A percentile compares a stretch with the other conserved stretches of the same genome.
Evolutionary conservation across 2,113 vertebrate species (phyloP).

Genomic region (Eubucco bourcierii): DNA sequence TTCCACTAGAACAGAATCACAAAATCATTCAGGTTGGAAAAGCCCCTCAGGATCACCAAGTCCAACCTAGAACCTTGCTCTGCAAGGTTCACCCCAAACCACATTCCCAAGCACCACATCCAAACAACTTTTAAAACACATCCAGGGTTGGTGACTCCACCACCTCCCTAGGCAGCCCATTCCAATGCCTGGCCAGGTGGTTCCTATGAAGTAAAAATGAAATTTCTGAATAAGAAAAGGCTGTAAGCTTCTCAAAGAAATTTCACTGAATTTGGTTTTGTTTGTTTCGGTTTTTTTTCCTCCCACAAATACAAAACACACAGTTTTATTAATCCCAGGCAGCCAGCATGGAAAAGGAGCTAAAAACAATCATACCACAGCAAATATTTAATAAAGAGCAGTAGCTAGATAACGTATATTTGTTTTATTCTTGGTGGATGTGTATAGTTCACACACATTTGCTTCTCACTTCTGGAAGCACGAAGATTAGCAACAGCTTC

Average conservation of each 20-base stretch:
- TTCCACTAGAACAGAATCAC: no score
- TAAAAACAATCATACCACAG: constrained; percentile 4
- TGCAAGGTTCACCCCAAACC: no score
- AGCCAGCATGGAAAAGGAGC: constrained; percentile 8
- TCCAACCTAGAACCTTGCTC: no score
- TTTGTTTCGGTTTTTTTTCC: not conserved
- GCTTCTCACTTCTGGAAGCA: not conserved
- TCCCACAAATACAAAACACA: not conserved
- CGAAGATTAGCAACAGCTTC: not conserved
- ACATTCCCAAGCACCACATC: no score
- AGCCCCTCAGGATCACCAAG: no score
- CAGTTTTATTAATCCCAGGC: not conserved
- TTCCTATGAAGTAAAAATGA: not conserved
- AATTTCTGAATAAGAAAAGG: not conserved
- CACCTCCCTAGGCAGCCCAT: no score
- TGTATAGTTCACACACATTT: not conserved
- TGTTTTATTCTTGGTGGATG: not conserved
- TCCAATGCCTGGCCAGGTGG: no score
- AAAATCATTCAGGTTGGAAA: no score
- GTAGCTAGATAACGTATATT: not conserved
- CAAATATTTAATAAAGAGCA: constrained; percentile 19
- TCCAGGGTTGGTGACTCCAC: no score
- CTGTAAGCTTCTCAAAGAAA: not conserved
- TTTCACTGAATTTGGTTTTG: not conserved
- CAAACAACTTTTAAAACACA: no score